A percentile compares a stretch with the other conserved stretches of the same genome.
These are phyloP conservation scores for Orius insidiosus DNA, from an alignment of 1,140 invertebrate genomes.

Conservation along the genomic window DNA sequence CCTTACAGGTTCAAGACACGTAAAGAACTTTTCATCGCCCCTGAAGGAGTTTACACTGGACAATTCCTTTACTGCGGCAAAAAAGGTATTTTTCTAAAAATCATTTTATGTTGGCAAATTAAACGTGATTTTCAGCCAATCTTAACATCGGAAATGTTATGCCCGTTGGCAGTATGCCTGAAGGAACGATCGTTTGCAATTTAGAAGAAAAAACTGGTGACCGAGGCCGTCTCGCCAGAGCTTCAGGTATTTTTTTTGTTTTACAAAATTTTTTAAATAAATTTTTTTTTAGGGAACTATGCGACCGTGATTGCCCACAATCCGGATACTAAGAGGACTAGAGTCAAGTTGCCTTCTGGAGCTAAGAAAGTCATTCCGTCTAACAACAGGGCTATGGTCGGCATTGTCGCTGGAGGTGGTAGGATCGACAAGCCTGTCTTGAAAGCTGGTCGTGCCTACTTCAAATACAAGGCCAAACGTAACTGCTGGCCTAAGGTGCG, in stretches of 20 bases:
- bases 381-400: conserved; percentile 96
- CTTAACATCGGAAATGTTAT: conserved; percentile 90
- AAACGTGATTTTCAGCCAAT: conserved; percentile 35
- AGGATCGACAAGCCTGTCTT: conserved; percentile 98
- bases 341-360: conserved; percentile 95
- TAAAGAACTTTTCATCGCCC: conserved; percentile 94
- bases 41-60: conserved; percentile 98
- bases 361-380: conserved; percentile 97
- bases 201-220: conserved; percentile 98
- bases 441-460: conserved; percentile 97
- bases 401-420: conserved; percentile 96
- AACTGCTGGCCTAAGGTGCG: conserved; percentile 96
- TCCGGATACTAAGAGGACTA: conserved; percentile 84
- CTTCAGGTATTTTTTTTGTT: conserved; percentile 63
- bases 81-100: conserved; percentile 58
- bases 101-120: too few relatives aligned
- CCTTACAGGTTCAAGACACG: conserved; percentile 92
- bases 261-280: too few relatives aligned
- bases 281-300: conserved; percentile 61
- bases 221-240: conserved; percentile 84
- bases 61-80: conserved; percentile 99
- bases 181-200: conserved; percentile 99
- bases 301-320: conserved; percentile 98
- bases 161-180: conserved; percentile 94
- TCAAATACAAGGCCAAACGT: conserved; percentile 99